Evolutionary conservation across 2,113 vertebrate species (phyloP).

Genomic region (Campylomormyrus numenius): DNA sequence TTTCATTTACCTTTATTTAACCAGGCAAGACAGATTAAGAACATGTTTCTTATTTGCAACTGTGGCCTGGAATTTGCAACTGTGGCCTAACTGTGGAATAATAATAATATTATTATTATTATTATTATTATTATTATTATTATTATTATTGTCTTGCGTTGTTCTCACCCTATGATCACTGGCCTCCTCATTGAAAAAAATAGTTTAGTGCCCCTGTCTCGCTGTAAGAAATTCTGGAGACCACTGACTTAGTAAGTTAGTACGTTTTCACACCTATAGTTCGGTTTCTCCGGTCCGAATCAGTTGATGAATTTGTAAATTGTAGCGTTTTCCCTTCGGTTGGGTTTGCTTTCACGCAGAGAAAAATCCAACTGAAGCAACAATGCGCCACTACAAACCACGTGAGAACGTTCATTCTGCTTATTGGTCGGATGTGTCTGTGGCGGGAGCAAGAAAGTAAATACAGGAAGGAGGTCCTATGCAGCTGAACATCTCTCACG

Average conservation of each 20-base stretch:
- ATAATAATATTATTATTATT: no score
- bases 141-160: not conserved
- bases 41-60: no score
- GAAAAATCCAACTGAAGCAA: not conserved
- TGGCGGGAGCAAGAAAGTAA: no score
- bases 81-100: no score
- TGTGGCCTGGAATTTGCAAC: no score
- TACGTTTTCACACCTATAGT: not conserved
- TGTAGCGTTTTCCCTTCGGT: not conserved
- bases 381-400: not conserved
- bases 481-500: no score
- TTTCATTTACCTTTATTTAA: no score
- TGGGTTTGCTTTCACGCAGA: not conserved
- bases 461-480: no score
- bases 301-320: not conserved
- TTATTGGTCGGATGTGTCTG: not conserved
- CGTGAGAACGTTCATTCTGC: not conserved
- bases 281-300: not conserved
- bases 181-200: not conserved
- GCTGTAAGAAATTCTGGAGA: not conserved
- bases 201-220: not conserved
- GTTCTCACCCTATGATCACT: not conserved
- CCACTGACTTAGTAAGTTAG: not conserved
- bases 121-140: not conserved
- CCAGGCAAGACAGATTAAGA: no score